Evolutionary conservation across 2,797 vertebrate genomes (phyloP).

Genomic region (Peromyscus melanophrys): DNA sequence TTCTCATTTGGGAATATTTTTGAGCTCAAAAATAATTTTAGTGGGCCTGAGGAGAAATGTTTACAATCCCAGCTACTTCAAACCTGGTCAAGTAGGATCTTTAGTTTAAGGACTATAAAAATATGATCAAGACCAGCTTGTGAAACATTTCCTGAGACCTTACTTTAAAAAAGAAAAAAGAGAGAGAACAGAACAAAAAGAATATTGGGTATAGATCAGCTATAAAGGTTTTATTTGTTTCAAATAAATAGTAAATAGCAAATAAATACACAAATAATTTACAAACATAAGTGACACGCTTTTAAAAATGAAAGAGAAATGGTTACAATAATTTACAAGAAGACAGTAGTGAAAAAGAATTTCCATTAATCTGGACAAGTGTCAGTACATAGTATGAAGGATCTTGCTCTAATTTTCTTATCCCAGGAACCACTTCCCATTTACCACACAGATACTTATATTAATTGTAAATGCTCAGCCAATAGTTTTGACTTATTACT

Average conservation of each 20-base stretch:
- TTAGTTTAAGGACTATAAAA: not conserved
- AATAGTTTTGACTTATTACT: too few relatives aligned
- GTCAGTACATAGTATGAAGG: not conserved
- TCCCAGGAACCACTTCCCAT: too few relatives aligned
- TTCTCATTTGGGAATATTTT: not conserved
- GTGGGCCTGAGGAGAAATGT: accelerated
- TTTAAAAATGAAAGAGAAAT: not conserved
- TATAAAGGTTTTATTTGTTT: not conserved
- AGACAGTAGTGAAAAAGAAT: not conserved
- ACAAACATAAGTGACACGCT: not conserved
- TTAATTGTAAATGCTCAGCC: too few relatives aligned
- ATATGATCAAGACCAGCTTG: not conserved
- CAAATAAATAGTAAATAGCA: not conserved
- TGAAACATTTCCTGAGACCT: not conserved
- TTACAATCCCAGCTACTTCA: too few relatives aligned
- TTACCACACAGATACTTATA: too few relatives aligned
- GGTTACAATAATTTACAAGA: not conserved
- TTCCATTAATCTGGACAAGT: not conserved
- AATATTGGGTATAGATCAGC: not conserved
- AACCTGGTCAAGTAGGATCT: too few relatives aligned
- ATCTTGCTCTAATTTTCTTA: not conserved
- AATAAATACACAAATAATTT: not conserved
- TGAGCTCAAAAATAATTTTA: not conserved
- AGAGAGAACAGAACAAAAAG: not conserved
- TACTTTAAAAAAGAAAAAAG: not conserved